Base-by-base conservation (phyloP, 2,888 invertebrate genomes). In the Platycnemis pennipes region DNA sequence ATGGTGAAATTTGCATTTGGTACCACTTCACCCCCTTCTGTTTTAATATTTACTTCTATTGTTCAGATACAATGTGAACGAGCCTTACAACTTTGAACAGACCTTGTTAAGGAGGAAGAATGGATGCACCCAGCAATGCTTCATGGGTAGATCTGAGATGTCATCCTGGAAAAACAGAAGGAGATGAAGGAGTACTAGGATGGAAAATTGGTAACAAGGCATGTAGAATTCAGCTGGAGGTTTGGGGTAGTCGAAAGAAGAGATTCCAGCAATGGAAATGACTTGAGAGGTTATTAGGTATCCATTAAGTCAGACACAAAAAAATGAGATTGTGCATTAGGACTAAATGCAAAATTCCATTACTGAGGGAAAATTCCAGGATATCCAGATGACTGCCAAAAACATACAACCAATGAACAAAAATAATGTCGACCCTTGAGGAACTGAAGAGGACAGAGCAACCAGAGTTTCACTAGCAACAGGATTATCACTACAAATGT, bases 61-160 rank as follows among this genome's bases (percentile, higher is more conserved):
- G 69, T 31, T 69, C 31, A 8, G 31, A 69, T 26, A 11, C 22
- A 77, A 77, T 77, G 77, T 77, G 77, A 77, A 77, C 77, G 77
- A 77, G 77, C 77, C 77, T 77, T 77, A 77, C 31, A 37, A 37
- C 77, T 77, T 77, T 77, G 37, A 77, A 77, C 77, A 77, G 77
- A 77, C 77, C 77, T 77, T 77, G 77, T 77, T 77, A 77, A 77
- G 77, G 77, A 77, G 77, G 77, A 77, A 77, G 77, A 77, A 77
- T 77, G 77, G 77, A 77, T 77, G 77, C 77, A 77, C 77, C 77
- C 77, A 77, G 77, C 77, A 26, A 77, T 16, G 77, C 77, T 77
- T 77, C 77, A 16, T 77, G 77, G 77, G 77, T 37, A 77, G 77
- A 37, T 77, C 77, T 77, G 77, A 77, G 77, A 77, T 77, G 77